phyloP scores from a whole-genome alignment of 2,113 vertebrate species.

The Myxocyprinus asiaticus region DNA sequence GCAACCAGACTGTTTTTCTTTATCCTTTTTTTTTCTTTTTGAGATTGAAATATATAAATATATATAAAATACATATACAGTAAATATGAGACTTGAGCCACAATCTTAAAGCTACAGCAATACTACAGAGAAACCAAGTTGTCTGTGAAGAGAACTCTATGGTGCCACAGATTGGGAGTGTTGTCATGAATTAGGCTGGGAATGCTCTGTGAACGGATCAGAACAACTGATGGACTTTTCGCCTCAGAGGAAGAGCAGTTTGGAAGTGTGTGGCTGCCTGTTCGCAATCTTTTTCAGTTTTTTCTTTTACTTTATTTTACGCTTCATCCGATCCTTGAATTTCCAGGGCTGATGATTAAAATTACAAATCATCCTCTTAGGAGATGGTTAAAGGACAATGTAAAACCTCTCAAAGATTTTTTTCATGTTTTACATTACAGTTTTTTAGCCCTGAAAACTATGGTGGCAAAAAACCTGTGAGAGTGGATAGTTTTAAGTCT shows the following conservation, averaged over 20 bases:
- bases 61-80: slow-evolving; percentile 62
- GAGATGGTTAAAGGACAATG: slow-evolving; percentile 76
- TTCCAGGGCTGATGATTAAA: slow-evolving; percentile 60
- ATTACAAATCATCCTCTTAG: slow-evolving; percentile 65
- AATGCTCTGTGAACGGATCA: slow-evolving; percentile 56
- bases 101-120: slow-evolving; percentile 74
- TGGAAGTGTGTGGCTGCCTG: slow-evolving; percentile 71
- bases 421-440: slow-evolving; percentile 73
- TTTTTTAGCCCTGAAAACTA: slow-evolving; percentile 64
- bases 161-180: background rate
- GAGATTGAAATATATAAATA: slow-evolving; percentile 82
- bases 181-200: background rate
- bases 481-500: slow-evolving; percentile 61
- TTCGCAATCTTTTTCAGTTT: slow-evolving; percentile 56
- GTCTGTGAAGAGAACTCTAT: background rate
- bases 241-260: slow-evolving; percentile 66
- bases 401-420: slow-evolving; percentile 67
- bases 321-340: slow-evolving; percentile 65
- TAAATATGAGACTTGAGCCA: slow-evolving; percentile 79
- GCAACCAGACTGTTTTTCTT: slow-evolving; percentile 73
- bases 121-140: slow-evolving; percentile 67
- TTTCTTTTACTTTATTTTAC: slow-evolving; percentile 45
- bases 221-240: slow-evolving; percentile 71
- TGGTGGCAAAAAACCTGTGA: slow-evolving; percentile 43
- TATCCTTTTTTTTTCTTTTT: slow-evolving; percentile 54